phyloP scores from a whole-genome alignment of 1,140 invertebrate genomes.

The Tetramorium parvispinum region DNA sequence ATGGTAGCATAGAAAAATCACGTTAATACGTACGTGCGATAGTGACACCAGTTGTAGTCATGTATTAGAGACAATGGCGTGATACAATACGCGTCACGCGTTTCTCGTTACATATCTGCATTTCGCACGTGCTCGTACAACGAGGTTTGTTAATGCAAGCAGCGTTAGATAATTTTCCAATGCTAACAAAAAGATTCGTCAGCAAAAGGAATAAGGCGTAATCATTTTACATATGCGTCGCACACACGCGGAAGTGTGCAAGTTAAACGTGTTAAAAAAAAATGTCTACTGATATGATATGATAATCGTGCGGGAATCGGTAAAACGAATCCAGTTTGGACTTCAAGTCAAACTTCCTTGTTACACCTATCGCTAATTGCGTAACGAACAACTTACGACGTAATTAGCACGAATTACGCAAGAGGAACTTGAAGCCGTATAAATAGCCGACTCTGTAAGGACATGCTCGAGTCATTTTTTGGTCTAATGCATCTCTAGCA shows the following conservation, averaged over 20 bases:
- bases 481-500: background rate
- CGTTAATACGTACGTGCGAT: background rate
- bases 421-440: constrained; percentile 20
- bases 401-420: constrained; percentile 22
- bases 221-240: background rate
- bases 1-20: background rate
- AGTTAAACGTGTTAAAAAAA: background rate
- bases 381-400: constrained; percentile 25
- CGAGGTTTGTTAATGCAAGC: background rate
- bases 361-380: constrained; percentile 21
- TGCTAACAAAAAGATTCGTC: background rate
- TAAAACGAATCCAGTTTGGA: background rate
- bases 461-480: background rate
- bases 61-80: background rate
- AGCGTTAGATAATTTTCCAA: background rate
- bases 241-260: background rate
- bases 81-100: background rate
- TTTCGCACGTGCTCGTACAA: constrained; percentile 8
- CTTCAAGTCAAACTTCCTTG: background rate
- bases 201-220: background rate
- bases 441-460: background rate
- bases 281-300: background rate
- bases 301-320: background rate
- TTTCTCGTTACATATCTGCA: background rate
- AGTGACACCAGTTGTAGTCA: background rate